A percentile compares a stretch with the other conserved stretches of the same genome.
Conservation (phyloP, 2,888 invertebrate species). For the Apotomis betuletana region DNA sequence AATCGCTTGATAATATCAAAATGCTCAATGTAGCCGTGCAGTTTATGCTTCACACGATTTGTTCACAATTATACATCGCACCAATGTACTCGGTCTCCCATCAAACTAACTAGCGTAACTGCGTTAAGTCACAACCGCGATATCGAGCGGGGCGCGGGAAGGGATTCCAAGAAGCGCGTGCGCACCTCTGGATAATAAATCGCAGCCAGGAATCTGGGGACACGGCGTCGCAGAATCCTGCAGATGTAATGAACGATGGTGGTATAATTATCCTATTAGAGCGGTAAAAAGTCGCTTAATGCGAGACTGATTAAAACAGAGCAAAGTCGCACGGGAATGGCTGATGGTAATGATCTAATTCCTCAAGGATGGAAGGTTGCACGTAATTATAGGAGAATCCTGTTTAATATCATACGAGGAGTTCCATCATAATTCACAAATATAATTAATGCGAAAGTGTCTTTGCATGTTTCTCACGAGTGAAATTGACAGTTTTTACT, state of each 20-base stretch:
- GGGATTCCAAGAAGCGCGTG: constrained; percentile 59
- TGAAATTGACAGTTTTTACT: neutral
- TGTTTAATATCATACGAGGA: constrained; percentile 26
- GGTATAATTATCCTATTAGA: constrained; percentile 41
- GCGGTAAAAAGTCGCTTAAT: constrained; percentile 31
- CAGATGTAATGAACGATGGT: constrained; percentile 46
- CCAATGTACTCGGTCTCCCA: constrained; percentile 40
- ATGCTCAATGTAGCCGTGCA: too few species aligned
- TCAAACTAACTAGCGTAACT: constrained; percentile 59
- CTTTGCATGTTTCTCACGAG: neutral
- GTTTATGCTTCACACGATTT: neutral
- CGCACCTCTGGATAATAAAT: constrained; percentile 61
- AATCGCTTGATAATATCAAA: too few species aligned
- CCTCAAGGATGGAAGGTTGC: constrained; percentile 25
- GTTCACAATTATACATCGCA: neutral
- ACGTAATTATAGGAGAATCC: constrained; percentile 30
- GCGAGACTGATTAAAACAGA: constrained; percentile 33
- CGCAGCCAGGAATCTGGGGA: constrained; percentile 59
- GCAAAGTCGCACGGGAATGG: constrained; percentile 37
- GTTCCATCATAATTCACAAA: constrained; percentile 5
- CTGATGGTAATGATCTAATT: constrained; percentile 37
- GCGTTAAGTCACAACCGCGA: constrained; percentile 48
- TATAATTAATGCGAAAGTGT: constrained; percentile 17
- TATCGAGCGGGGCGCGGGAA: constrained; percentile 40
- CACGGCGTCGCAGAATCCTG: constrained; percentile 50